Conservation (phyloP, 1,140 invertebrate species). For the Dysdera silvatica region DNA sequence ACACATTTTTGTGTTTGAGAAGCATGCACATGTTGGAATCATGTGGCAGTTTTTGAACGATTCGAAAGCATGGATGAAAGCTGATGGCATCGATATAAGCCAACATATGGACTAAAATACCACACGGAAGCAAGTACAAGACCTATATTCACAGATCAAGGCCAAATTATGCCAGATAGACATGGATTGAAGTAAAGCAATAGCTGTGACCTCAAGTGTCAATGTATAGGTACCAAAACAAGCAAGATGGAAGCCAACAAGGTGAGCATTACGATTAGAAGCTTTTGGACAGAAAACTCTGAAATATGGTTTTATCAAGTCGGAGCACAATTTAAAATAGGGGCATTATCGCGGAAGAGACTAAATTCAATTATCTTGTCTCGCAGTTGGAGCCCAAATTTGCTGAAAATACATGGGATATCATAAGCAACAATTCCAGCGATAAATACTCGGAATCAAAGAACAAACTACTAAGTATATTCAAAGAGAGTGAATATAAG, state of each 20-base stretch:
- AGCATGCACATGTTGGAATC: too few species aligned
- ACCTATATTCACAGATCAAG: too few species aligned
- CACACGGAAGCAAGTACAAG: too few species aligned
- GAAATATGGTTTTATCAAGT: conserved; percentile 1
- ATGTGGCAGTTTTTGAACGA: too few species aligned
- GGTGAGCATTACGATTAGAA: neutral
- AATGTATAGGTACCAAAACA: too few species aligned
- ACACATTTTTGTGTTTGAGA: too few species aligned
- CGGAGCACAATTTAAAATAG: conserved; percentile 1
- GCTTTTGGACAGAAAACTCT: neutral
- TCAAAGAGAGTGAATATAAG: neutral
- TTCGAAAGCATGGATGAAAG: too few species aligned
- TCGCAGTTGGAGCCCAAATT: conserved; percentile 1
- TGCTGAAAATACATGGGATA: neutral
- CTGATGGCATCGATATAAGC: too few species aligned
- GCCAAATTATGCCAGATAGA: too few species aligned
- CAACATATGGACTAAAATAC: too few species aligned
- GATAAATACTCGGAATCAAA: neutral
- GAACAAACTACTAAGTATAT: neutral
- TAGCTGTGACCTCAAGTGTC: too few species aligned
- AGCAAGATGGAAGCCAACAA: neutral
- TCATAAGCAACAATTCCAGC: neutral
- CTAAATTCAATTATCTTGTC: conserved; percentile 3
- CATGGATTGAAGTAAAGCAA: too few species aligned
- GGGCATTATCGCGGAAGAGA: neutral